Evolutionary conservation across 2,888 invertebrate species (phyloP).

Genomic region (Anorthoa munda): DNA sequence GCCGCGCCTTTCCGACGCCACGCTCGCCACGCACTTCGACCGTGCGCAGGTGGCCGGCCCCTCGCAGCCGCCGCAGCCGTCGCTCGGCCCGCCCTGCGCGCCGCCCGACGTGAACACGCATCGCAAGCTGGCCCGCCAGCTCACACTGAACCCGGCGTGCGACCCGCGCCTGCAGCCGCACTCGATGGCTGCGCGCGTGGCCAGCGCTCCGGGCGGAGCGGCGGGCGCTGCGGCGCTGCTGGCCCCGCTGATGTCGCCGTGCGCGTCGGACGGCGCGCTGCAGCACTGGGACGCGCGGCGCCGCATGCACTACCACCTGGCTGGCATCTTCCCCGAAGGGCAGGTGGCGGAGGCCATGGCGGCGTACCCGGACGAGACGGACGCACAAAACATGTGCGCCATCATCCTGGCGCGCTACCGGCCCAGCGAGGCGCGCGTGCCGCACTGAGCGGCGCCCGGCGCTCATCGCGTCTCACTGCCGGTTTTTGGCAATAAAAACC

Average conservation of each 20-base stretch:
- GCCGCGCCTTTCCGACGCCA: constrained; percentile 82
- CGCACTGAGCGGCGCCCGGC: constrained; percentile 68
- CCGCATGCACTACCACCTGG: constrained; percentile 96
- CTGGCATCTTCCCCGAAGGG: constrained; percentile 97
- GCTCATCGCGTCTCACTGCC: constrained; percentile 76
- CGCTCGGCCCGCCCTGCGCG: constrained; percentile 42
- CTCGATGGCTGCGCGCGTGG: constrained; percentile 93
- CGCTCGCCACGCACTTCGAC: constrained; percentile 87
- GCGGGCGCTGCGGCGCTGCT: constrained; percentile 91
- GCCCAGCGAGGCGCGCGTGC: constrained; percentile 83
- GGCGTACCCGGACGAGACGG: constrained; percentile 96
- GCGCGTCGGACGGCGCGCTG: constrained; percentile 86
- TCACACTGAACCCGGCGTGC: constrained; percentile 95
- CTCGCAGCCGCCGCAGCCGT: constrained; percentile 77
- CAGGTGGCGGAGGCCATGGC: constrained; percentile 97
- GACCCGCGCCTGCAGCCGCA: constrained; percentile 92
- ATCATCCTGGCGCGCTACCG: constrained; percentile 94
- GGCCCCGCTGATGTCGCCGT: constrained; percentile 73
- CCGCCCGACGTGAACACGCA: constrained; percentile 92
- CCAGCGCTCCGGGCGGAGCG: constrained; percentile 92
- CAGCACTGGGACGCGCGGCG: constrained; percentile 93
- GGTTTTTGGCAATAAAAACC: constrained; percentile 81
- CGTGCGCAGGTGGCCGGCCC: constrained; percentile 84
- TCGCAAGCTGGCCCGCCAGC: constrained; percentile 94
- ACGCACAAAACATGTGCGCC: constrained; percentile 97